A percentile compares a stretch with the other conserved stretches of the same genome.
These are phyloP conservation scores for Herpetotheres cachinnans DNA, from an alignment of 2,113 vertebrate genomes.

Conservation along the genomic window DNA sequence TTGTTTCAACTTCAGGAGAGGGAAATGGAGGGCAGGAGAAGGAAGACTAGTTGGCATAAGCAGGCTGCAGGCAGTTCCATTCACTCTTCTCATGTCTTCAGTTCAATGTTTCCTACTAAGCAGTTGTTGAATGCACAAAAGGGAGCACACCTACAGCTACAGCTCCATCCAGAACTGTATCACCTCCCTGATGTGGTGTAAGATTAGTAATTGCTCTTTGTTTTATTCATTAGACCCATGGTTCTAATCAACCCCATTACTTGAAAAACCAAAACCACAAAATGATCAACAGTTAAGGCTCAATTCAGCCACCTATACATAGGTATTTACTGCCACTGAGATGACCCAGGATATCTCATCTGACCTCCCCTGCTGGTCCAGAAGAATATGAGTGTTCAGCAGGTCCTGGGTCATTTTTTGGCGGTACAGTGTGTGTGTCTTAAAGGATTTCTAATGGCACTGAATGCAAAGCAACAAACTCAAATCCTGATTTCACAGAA, in stretches of 20 bases:
- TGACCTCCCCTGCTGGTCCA: not conserved
- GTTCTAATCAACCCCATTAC: not conserved
- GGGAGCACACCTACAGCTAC: not conserved
- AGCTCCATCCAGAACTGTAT: not conserved
- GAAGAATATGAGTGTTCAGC: not conserved
- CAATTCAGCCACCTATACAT: not conserved
- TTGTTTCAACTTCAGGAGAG: not conserved
- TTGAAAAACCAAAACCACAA: not conserved
- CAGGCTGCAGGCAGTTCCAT: not conserved
- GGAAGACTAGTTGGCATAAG: not conserved
- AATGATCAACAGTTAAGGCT: not conserved
- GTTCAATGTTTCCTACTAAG: not conserved
- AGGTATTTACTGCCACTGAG: not conserved
- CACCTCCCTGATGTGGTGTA: rapidly evolving
- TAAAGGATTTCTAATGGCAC: not conserved
- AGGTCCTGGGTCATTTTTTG: not conserved
- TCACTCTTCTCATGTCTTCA: not conserved
- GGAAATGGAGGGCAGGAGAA: not conserved
- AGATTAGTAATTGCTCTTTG: not conserved
- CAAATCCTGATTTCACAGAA: not conserved
- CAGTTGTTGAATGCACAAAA: not conserved
- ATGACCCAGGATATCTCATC: not conserved
- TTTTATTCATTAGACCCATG: not conserved
- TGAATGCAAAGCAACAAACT: not conserved
- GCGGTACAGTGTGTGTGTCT: not conserved